These are phyloP conservation scores for Pachypanchax playfairii DNA, from an alignment of 2,113 vertebrate genomes.

Conservation along the genomic window DNA sequence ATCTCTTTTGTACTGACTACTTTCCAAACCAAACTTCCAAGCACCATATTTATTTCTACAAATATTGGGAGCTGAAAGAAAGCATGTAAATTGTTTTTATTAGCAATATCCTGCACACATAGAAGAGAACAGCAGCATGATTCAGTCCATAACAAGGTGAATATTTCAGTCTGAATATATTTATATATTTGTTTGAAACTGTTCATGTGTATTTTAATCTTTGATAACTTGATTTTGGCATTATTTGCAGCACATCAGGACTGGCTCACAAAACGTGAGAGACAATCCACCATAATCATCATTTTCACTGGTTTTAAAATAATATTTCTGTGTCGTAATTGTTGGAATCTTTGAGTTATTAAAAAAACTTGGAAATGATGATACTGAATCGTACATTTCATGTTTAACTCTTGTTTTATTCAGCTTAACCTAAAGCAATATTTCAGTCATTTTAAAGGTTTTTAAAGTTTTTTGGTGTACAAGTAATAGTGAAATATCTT, in stretches of 20 bases:
- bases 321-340: too few relatives aligned
- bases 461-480: too few relatives aligned
- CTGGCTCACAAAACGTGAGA: conserved; percentile 1
- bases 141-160: conserved; percentile 12
- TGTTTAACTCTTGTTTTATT: too few relatives aligned
- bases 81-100: neutral
- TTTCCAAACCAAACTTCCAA: conserved; percentile 22
- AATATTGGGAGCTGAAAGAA: neutral
- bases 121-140: neutral
- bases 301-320: too few relatives aligned
- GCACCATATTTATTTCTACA: conserved; percentile 3
- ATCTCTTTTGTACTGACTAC: conserved; percentile 6
- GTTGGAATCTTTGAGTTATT: too few relatives aligned
- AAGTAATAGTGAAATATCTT: too few relatives aligned
- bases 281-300: neutral
- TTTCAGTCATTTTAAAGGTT: too few relatives aligned
- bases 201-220: conserved; percentile 39
- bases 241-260: conserved; percentile 50
- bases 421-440: too few relatives aligned
- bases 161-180: neutral
- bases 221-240: conserved; percentile 42
- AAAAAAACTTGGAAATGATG: too few relatives aligned
- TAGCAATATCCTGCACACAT: neutral
- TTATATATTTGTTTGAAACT: neutral
- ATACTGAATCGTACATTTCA: too few relatives aligned